Base-by-base conservation (phyloP, 2,888 invertebrate genomes). In the Carcina quercana region DNA sequence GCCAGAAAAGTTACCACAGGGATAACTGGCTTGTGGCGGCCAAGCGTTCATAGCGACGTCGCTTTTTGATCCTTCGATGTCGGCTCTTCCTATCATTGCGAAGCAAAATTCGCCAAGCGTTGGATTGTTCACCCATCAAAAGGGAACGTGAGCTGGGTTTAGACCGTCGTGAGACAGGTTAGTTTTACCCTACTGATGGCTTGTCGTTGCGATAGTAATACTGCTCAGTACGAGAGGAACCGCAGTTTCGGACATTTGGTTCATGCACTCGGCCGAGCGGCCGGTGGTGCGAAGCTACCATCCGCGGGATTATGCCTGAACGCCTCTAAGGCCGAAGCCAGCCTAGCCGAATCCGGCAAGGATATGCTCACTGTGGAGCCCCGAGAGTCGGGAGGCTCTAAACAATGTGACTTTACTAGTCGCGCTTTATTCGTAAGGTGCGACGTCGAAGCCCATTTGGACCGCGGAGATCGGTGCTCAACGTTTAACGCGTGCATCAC, bases 21-120 rank as follows among this genome's bases (percentile, higher is more conserved):
- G 87, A 88, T 87, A 87, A 86, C 86, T 88, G 86, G 84, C 84
- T 87, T 86, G 86, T 86, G 86, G 86, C 86, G 80, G 85, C 85
- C 79, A 78, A 87, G 86, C 86, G 86, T 78, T 78, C 86, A 74
- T 85, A 87, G 86, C 86, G 86, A 88, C 87, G 86, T 87, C 75
- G 86, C 86, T 87, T 87, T 87, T 88, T 88, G 87, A 88, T 88
- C 86, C 83, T 87, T 90, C 87, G 87, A 89, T 88, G 86, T 89
- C 88, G 88, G 87, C 88, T 89, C 87, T 88, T 89, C 88, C 88
- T 89, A 88, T 88, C 87, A 88, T 89, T 87, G 87, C 78, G 87
- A 88, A 88, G 88, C 88, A 86, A 86, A 89, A 88, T 86, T 88
- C 85, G 74, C 86, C 82, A 88, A 88, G 88, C 80, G 87, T 89